Evolutionary conservation across 2,797 vertebrate species (phyloP).

Genomic region (Erpetoichthys calabaricus): DNA sequence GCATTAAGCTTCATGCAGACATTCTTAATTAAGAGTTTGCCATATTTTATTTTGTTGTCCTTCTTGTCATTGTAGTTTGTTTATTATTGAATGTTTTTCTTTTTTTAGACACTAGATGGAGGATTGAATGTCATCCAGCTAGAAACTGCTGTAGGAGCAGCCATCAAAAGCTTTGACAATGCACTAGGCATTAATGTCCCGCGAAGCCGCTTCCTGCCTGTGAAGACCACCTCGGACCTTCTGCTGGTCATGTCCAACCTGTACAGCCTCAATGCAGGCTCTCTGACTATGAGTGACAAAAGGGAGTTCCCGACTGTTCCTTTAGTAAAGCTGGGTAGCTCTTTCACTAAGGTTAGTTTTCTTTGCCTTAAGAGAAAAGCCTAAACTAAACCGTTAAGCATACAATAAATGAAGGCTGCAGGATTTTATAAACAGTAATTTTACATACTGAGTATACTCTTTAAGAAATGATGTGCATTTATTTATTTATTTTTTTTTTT

Average conservation of each 20-base stretch:
- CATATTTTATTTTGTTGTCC: background rate
- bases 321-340: slow-evolving; percentile 91
- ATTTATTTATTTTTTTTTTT: background rate
- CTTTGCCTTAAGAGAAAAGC: too few relatives aligned
- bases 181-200: slow-evolving; percentile 93
- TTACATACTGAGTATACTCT: background rate
- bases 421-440: background rate
- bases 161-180: slow-evolving; percentile 93
- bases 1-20: background rate
- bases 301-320: slow-evolving; percentile 92
- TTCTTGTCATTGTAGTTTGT: background rate
- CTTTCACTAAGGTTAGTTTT: slow-evolving; percentile 80
- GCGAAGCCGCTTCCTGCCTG: slow-evolving; percentile 90
- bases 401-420: too few relatives aligned
- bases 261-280: slow-evolving; percentile 90
- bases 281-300: slow-evolving; percentile 86
- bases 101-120: slow-evolving; percentile 73
- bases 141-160: slow-evolving; percentile 93
- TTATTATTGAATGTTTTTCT: slow-evolving; percentile 1
- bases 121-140: slow-evolving; percentile 90
- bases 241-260: slow-evolving; percentile 95
- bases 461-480: background rate
- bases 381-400: background rate
- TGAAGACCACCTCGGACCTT: slow-evolving; percentile 94
- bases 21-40: background rate